phyloP scores from a whole-genome alignment of 1,140 invertebrate species.

The Bemisia tabaci region DNA sequence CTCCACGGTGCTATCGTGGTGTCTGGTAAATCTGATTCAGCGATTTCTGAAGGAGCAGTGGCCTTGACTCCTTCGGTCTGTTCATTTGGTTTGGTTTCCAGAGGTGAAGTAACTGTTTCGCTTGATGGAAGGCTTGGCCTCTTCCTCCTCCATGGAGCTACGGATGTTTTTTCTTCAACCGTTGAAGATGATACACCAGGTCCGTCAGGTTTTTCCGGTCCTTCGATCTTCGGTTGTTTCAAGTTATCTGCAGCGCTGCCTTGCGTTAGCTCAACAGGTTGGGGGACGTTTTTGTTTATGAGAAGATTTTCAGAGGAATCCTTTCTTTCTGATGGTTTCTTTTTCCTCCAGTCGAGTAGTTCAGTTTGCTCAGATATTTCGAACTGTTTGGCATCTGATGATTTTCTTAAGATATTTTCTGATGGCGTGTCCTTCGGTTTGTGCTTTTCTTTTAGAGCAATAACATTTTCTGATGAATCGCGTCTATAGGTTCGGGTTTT shows the following conservation, averaged over 20 bases:
- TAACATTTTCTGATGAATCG: not conserved
- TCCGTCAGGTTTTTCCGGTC: not conserved
- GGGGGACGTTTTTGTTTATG: not conserved
- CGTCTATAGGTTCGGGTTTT: not conserved
- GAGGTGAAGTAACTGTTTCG: not conserved
- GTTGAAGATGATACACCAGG: not conserved
- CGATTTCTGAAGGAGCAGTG: not conserved
- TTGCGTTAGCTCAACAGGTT: not conserved
- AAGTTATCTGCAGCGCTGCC: too few species aligned
- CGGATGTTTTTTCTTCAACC: not conserved
- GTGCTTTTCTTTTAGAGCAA: not conserved
- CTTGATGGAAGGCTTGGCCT: not conserved
- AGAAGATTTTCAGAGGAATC: not conserved
- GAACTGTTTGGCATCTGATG: not conserved
- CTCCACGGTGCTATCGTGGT: not conserved
- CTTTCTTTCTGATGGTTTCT: not conserved
- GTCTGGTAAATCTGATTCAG: not conserved
- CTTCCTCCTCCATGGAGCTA: not conserved
- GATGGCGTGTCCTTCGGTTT: not conserved
- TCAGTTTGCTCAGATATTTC: not conserved
- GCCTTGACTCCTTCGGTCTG: not conserved
- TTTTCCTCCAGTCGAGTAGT: not conserved
- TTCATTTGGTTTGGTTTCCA: not conserved
- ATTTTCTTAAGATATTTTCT: too few species aligned
- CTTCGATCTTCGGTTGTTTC: too few species aligned